Evolutionary conservation across 2,797 vertebrate species (phyloP), one percentile per base, ranked within the genome.

Genomic region (Trachops cirrhosus): DNA sequence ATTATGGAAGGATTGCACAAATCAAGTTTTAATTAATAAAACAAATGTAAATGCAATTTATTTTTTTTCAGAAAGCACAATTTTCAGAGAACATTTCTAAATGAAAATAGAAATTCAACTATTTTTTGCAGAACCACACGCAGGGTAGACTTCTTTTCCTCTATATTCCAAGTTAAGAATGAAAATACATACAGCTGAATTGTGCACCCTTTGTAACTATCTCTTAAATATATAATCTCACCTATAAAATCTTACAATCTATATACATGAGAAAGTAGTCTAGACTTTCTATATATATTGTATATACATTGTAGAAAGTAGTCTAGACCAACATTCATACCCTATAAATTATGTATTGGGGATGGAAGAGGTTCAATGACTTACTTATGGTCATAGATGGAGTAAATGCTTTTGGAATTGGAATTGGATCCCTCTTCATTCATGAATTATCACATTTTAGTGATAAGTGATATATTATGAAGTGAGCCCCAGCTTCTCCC

Each of bases 11-110:
- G 21, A 5, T 95, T 83, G 44, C 97, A 48, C 94, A 89, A 96
- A 92, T 97, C 44, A 90, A 86, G 52, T 59, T 50, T 96, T 96
- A 96, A 96, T 96, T 92, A 92, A 87, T 87, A 85, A 85, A 96
- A 70, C 6, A 73, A 6, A 68, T 79, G n/a, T 2, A 92, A 37
- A 92, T 87, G n/a, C 22, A 78, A 70, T 95, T 52, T 93, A n/a
- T 86, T 15, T 70, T 84, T n/a, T 86, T 78, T 78, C 21, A 84
- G 11, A 77, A 32, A 3, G 41, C 4, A 57, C 29, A 52, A 75
- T 59, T 80, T 88, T 26, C 19, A 83, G 15, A 86, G 19, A 93
- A 54, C n/a, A 90, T 50, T 77, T 97, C 71, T 83, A 86, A 52
- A 78, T 78, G 74, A 11, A 32, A 48, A 64, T 44, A 97, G 94